These are phyloP conservation scores for Lepidurus couesii DNA, from an alignment of 1,140 invertebrate species.

Conservation along the genomic window DNA sequence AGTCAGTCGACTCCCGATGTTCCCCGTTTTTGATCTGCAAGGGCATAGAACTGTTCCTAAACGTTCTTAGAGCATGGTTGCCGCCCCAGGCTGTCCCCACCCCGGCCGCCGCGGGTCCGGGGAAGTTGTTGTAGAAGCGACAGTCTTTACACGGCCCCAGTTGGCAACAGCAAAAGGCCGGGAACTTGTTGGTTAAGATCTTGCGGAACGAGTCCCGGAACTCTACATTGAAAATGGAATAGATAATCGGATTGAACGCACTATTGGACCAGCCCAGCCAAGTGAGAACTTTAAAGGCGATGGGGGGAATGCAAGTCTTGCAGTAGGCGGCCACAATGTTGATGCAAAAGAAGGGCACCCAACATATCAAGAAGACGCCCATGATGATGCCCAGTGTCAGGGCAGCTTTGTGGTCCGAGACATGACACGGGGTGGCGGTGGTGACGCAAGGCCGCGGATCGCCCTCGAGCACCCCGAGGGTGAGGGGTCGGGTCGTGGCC, in stretches of 20 bases:
- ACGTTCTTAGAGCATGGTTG: background rate
- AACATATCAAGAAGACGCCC: constrained; percentile 86
- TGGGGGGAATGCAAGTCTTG: constrained; percentile 81
- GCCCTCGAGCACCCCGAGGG: constrained; percentile 43
- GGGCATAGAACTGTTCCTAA: background rate
- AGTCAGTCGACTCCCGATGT: background rate
- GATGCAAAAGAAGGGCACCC: constrained; percentile 95
- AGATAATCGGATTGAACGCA: constrained; percentile 96
- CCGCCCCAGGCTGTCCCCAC: background rate
- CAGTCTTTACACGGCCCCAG: background rate
- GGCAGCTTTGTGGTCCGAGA: constrained; percentile 93
- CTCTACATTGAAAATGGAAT: constrained; percentile 99
- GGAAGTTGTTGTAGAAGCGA: constrained; percentile 8
- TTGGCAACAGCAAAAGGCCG: constrained; percentile 55
- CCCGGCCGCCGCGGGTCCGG: background rate
- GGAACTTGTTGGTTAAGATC: constrained; percentile 72
- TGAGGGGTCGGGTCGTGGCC: constrained; percentile 59
- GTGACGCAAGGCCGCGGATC: constrained; percentile 49
- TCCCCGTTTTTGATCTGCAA: constrained; percentile 4
- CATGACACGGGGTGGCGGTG: constrained; percentile 72
- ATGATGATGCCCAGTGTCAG: constrained; percentile 94
- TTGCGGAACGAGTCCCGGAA: constrained; percentile 98
- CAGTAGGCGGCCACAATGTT: constrained; percentile 92
- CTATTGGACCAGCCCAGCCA: constrained; percentile 98
- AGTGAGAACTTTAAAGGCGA: constrained; percentile 72